Conservation (phyloP, 1,140 invertebrate genomes). For the Temnothorax curvispinosus region DNA sequence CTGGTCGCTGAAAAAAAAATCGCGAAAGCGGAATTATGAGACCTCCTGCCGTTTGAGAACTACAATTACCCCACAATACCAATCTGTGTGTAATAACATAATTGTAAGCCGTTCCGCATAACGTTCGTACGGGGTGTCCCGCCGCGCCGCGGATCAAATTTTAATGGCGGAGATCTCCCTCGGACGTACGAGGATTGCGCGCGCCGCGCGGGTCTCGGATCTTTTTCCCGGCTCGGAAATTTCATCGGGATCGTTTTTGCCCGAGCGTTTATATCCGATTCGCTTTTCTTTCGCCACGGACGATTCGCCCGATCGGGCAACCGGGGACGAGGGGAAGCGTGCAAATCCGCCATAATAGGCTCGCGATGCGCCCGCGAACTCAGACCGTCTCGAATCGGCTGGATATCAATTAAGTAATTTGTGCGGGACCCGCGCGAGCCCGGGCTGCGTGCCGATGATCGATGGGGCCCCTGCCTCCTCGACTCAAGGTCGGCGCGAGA, state of each 20-base stretch:
- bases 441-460: slow-evolving; percentile 40
- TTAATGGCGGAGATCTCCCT: slow-evolving; percentile 27
- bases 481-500: slow-evolving; percentile 14
- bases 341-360: slow-evolving; percentile 44
- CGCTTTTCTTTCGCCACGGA: slow-evolving; percentile 48
- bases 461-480: neutral
- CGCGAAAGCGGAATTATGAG: slow-evolving; percentile 2
- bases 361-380: slow-evolving; percentile 28
- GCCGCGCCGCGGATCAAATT: slow-evolving; percentile 24
- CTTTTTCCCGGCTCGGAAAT: slow-evolving; percentile 7
- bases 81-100: slow-evolving; percentile 44
- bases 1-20: slow-evolving; percentile 17
- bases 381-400: slow-evolving; percentile 41
- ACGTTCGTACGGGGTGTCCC: neutral
- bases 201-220: neutral
- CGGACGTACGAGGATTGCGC: neutral
- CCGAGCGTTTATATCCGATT: slow-evolving; percentile 11
- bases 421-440: neutral
- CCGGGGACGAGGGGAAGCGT: neutral
- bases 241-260: slow-evolving; percentile 17
- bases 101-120: slow-evolving; percentile 20
- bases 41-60: neutral
- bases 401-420: slow-evolving; percentile 62
- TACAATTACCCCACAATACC: slow-evolving; percentile 30
- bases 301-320: neutral